Evolutionary conservation across 2,113 vertebrate genomes (phyloP).

Genomic region (Egretta garzetta): DNA sequence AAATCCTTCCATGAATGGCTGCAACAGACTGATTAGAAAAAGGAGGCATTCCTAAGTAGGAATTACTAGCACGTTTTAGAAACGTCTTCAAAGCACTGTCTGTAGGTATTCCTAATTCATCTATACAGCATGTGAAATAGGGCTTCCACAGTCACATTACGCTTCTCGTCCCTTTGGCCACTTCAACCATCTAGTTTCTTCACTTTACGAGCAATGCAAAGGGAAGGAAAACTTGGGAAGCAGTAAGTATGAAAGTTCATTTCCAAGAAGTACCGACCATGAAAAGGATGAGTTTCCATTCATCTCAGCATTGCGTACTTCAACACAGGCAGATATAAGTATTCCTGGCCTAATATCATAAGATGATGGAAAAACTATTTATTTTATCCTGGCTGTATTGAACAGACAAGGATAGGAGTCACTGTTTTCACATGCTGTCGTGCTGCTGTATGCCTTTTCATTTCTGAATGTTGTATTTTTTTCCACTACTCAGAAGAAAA

Average conservation of each 20-base stretch:
- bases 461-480: slow-evolving; percentile 5
- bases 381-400: neutral
- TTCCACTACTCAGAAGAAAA: neutral
- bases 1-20: neutral
- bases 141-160: neutral
- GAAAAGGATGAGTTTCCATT: neutral
- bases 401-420: neutral
- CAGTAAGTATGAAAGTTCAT: neutral
- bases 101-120: neutral
- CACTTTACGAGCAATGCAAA: neutral
- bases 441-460: neutral
- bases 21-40: neutral
- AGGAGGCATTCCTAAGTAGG: neutral
- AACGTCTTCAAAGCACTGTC: neutral
- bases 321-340: neutral
- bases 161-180: neutral
- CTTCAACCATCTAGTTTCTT: neutral
- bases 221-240: neutral
- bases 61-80: neutral
- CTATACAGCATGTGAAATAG: neutral
- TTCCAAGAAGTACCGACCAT: neutral
- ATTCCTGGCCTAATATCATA: neutral
- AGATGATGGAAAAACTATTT: neutral
- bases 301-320: neutral
- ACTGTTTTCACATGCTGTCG: neutral